These are phyloP conservation scores for Kryptopterus vitreolus DNA, from an alignment of 2,797 vertebrate genomes.

Conservation along the genomic window DNA sequence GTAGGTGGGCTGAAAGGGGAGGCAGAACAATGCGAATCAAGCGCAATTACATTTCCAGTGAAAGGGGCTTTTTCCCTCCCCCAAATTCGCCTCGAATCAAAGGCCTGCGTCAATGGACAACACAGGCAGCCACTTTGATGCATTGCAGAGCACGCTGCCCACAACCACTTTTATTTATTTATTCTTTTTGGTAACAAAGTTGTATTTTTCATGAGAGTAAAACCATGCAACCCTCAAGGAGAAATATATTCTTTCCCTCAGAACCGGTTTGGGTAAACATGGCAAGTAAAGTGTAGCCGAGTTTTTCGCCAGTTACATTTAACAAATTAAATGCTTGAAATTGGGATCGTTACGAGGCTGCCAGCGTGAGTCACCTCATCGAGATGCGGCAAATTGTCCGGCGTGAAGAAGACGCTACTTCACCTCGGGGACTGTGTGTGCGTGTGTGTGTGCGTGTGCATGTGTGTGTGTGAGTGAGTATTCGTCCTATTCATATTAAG, in stretches of 20 bases:
- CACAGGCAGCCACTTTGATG: slow-evolving; percentile 43
- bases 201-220: slow-evolving; percentile 48
- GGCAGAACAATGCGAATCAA: slow-evolving; percentile 46
- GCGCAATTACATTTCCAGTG: slow-evolving; percentile 45
- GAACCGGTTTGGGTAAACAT: slow-evolving; percentile 37
- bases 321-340: slow-evolving; percentile 29
- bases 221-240: slow-evolving; percentile 37
- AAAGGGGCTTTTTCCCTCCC: slow-evolving; percentile 39
- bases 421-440: neutral
- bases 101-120: slow-evolving; percentile 44
- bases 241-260: slow-evolving; percentile 34
- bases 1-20: slow-evolving; percentile 39
- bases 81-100: slow-evolving; percentile 48
- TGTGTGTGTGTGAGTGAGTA: neutral
- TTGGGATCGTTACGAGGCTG: slow-evolving; percentile 27
- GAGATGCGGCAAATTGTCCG: slow-evolving; percentile 9
- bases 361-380: slow-evolving; percentile 9
- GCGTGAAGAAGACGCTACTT: slow-evolving; percentile 11
- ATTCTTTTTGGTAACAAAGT: slow-evolving; percentile 42
- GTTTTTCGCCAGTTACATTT: slow-evolving; percentile 27
- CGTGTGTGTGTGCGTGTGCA: neutral
- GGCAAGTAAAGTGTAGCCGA: slow-evolving; percentile 23
- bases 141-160: slow-evolving; percentile 46
- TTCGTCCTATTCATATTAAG: too few species aligned
- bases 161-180: slow-evolving; percentile 53